Conservation (phyloP, 2,113 vertebrate species). For the Formicarius rufipectus region DNA sequence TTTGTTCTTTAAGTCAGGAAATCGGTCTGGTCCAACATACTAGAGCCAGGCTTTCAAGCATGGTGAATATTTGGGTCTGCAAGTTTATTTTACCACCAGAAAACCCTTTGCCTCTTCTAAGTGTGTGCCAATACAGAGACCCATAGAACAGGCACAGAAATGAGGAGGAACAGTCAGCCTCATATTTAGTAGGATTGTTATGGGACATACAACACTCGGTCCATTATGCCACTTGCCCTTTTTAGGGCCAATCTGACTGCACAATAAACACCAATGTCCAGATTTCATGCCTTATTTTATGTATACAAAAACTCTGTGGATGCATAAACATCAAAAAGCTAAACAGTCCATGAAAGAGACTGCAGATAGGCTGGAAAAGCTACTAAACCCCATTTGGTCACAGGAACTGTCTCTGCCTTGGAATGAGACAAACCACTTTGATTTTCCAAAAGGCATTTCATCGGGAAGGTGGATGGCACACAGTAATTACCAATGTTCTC, state of each 20-base stretch:
- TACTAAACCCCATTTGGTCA: slow-evolving; percentile 23
- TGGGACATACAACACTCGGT: not conserved
- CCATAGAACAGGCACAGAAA: not conserved
- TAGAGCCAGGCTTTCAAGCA: not conserved
- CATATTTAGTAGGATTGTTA: not conserved
- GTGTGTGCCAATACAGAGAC: not conserved
- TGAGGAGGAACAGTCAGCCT: not conserved
- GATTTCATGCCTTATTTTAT: not conserved
- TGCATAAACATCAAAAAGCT: not conserved
- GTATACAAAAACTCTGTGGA: not conserved
- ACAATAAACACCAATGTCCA: not conserved
- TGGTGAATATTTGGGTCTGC: not conserved
- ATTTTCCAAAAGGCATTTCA: slow-evolving; percentile 48
- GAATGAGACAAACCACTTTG: slow-evolving; percentile 2
- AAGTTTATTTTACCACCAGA: not conserved
- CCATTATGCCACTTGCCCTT: not conserved
- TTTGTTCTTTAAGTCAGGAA: not conserved
- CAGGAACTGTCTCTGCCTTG: not conserved
- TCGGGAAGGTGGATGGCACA: not conserved
- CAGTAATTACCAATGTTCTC: slow-evolving; percentile 20
- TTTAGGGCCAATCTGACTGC: not conserved
- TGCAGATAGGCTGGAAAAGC: not conserved
- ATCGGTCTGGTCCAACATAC: not conserved
- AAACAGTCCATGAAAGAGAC: slow-evolving; percentile 10
- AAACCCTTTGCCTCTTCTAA: not conserved